Evolutionary conservation across 2,888 invertebrate genomes (phyloP), one percentile per base, ranked within the genome.

Genomic region (Synanthedon myopaeformis): DNA sequence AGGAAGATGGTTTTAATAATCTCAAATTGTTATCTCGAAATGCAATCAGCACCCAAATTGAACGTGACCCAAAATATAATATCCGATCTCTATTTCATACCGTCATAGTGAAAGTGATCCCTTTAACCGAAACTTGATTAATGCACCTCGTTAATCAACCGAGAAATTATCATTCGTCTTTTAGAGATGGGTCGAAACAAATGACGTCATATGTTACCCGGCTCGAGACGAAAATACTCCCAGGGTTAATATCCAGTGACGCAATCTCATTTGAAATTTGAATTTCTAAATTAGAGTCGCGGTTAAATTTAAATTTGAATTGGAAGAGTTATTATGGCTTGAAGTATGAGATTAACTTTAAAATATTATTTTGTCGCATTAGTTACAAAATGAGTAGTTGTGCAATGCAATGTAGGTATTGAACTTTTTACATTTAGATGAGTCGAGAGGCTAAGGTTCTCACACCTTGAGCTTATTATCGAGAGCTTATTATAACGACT

Each of bases 91-190:
- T 66, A 68, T 71, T 66, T 70, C 66, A 61, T 67, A 66, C 60
- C 64, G 62, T 59, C 52, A 59, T 65, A 77, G 78, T 75, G 78
- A 78, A 78, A 78, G 78, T 77, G 76, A 76, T 76, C 70, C 74
- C 71, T 72, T 72, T 67, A 66, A 62, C 63, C 62, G 63, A 62
- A 61, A 57, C 59, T 64, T 72, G 76, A 78, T 76, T 72, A 74
- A 78, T 76, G 70, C 60, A 58, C 58, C 63, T 68, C 67, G 63
- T 72, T 70, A 68, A 60, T 58, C 57, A 57, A 58, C 54, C 50
- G 56, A 58, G 58, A 61, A 65, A 66, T 66, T 64, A 71, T 72
- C 69, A 61, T 67, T 64, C 61, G 59, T 62, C 63, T 61, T 35
- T 61, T 62, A 59, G 62, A 73, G 74, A 74, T 73, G 66, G 70